These are phyloP conservation scores for Leptinotarsa peninsularis DNA, from an alignment of 2,888 invertebrate genomes.

Conservation along the genomic window DNA sequence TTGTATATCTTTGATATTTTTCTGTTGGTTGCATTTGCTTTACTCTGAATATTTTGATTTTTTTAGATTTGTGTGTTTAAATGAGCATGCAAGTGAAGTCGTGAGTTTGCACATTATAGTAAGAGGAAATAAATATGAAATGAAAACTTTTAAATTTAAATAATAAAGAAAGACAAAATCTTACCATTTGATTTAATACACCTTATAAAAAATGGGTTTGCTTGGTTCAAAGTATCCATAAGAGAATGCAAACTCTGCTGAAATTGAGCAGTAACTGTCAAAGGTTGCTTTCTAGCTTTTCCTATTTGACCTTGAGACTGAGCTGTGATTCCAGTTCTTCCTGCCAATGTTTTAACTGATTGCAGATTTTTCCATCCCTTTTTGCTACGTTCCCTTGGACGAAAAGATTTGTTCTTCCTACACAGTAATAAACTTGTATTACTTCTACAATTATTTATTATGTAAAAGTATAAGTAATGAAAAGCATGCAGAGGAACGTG, in stretches of 20 bases:
- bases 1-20: too few relatives aligned
- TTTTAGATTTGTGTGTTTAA: too few relatives aligned
- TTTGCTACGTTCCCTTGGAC: constrained; percentile 86
- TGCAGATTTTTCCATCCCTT: constrained; percentile 91
- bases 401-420: constrained; percentile 93
- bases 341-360: constrained; percentile 91
- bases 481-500: constrained; percentile 29
- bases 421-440: background rate
- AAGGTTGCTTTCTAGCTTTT: constrained; percentile 85
- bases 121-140: background rate
- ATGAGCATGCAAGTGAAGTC: too few relatives aligned
- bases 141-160: background rate
- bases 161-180: constrained; percentile 23
- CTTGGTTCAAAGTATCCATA: constrained; percentile 93
- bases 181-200: constrained; percentile 95
- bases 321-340: constrained; percentile 74
- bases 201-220: constrained; percentile 86
- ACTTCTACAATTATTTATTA: background rate
- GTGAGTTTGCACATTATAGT: too few relatives aligned
- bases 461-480: background rate
- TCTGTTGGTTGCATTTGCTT: too few relatives aligned
- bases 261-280: constrained; percentile 95
- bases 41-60: too few relatives aligned
- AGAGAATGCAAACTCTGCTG: constrained; percentile 91
- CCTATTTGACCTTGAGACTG: constrained; percentile 68